Conservation (phyloP, 2,888 invertebrate species). For the Zhuqinia jingwanae region DNA sequence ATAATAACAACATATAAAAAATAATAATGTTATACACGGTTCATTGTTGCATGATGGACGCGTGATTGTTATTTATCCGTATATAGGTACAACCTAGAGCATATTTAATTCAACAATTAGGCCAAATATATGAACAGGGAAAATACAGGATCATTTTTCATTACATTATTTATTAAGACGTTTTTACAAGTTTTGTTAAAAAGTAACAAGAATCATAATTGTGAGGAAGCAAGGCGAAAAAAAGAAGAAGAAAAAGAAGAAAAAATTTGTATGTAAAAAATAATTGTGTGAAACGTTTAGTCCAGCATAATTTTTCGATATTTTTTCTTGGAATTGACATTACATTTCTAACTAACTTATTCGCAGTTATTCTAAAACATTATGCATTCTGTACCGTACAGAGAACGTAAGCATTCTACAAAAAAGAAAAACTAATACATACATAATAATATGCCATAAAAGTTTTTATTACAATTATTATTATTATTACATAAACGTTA, state of each 20-base stretch:
- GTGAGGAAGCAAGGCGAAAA: not conserved
- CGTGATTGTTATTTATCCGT: constrained; percentile 39
- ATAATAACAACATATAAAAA: too few species aligned
- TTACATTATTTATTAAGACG: constrained; percentile 53
- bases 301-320: constrained; percentile 41
- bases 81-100: constrained; percentile 44
- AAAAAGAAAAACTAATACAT: too few species aligned
- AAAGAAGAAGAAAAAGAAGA: too few species aligned
- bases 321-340: constrained; percentile 40
- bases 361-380: constrained; percentile 13
- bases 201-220: constrained; percentile 21
- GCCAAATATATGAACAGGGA: constrained; percentile 57
- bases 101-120: constrained; percentile 50
- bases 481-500: not conserved
- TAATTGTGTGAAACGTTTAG: constrained; percentile 3
- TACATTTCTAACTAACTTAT: constrained; percentile 20
- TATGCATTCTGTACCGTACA: constrained; percentile 10
- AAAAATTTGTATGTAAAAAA: constrained; percentile 44
- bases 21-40: not conserved
- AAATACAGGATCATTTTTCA: constrained; percentile 37
- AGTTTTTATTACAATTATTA: constrained; percentile 16
- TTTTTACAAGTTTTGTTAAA: constrained; percentile 58
- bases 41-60: constrained; percentile 40
- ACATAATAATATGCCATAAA: constrained; percentile 38
- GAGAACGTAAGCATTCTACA: constrained; percentile 14